Base-by-base conservation (phyloP, 1,140 invertebrate genomes). In the Drosophila azteca region DNA sequence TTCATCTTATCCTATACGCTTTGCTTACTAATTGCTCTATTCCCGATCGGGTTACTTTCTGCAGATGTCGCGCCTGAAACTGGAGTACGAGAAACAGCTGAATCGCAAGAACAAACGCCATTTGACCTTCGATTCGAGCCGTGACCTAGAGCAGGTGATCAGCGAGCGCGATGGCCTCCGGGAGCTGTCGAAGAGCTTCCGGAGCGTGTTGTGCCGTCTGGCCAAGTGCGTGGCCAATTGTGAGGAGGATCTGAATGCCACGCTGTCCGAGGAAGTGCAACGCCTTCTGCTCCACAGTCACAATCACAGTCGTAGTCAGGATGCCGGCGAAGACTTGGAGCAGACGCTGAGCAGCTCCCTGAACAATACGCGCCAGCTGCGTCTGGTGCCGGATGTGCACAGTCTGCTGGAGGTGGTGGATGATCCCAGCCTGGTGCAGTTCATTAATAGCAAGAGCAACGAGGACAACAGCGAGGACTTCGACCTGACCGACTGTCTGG, bases 221-320 rank as follows among this genome's bases (percentile, higher is more conserved):
- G 93, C 95, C 29, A 94, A 94, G 66, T 96, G 96, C 90, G 95
- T 96, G 77, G 93, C 93, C 2, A 93, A 93, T 54, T 96, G 95
- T 60, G 96, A 97, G 91, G 95, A 96, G 81, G 96, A 96, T 91
- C 90, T 96, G 6, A 96, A 96, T 89, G 95, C 94, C 52, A 95
- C 95, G 1, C 90, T 96, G 15, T 93, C 96, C 0, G 94, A 93
- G 39, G 94, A 95, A 79, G 92, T 96, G 55, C 90, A 91, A 22
- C 87, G 90, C 26, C 68, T 91, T n/a, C 44, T 87, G 2, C 51
- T 73, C 3, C 71, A 78, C 1, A 89, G 72, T 57, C 90, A 90
- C 15, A 89, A 69, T 26, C 76, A 83, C 35, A 39, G 35, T 57
- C 90, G 90, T 15, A 89, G 71, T 26, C 76, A 80, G 2, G 90